Evolutionary conservation across 2,797 vertebrate species (phyloP), one percentile per base, ranked within the genome.

Genomic region (Xenops minutus): DNA sequence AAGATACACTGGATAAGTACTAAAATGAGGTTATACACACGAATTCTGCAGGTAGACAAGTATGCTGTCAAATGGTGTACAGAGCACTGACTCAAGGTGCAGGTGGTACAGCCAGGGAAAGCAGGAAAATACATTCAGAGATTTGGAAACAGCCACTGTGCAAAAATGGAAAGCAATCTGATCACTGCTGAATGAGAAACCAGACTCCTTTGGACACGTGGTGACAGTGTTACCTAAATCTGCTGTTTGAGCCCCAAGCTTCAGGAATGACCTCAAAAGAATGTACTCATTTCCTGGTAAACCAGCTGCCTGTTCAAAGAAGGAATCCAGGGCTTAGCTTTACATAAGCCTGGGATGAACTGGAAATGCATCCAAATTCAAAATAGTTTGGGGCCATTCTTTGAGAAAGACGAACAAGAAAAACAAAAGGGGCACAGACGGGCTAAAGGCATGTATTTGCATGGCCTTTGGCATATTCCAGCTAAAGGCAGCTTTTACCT

Each of bases 41-140:
- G 17, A 84, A 63, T 58, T 55, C 73, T 54, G 74, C 77, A 61
- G 69, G 52, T 4, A 62, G 41, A 14, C 23, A 55, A 85, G 10
- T 8, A 22, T 14, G 27, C 46, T 56, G 17, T 30, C 30, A 2
- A 52, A 63, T 2, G 6, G 46, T 4, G 4, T 12, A 20, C 4
- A 12, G 29, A 79, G 36, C 43, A 37, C 16, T 0, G 0, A 34
- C 0, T 1, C 1, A 56, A 16, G 23, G 8, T 12, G 19, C 58
- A 41, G 58, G 19, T 3, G 8, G 61, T 56, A 41, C 13, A 46
- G 58, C 23, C 6, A 24, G 26, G 44, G 44, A 63, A 56, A 51
- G 23, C 23, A 34, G 66, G 32, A 63, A 80, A 32, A 36, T 39
- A 36, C 27, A 54, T 27, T 18, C 27, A 18, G 18, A 76, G 68